Evolutionary conservation across 1,140 invertebrate genomes (phyloP), one percentile per base, ranked within the genome.

Genomic region (Patella vulgata): DNA sequence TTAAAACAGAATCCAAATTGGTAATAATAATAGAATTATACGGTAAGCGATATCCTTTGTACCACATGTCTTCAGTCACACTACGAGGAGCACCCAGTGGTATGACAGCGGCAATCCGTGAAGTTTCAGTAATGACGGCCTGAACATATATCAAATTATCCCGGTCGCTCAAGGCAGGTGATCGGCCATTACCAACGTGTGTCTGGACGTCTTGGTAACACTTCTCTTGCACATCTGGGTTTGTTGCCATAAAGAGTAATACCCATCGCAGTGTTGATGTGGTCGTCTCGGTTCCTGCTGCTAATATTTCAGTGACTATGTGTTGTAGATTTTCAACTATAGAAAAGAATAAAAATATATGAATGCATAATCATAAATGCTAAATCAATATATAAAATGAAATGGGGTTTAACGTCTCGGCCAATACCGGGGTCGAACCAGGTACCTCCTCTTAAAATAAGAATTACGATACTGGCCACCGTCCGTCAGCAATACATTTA

Each of bases 271-370:
- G 78, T 0, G 94, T 93, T 0, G 91, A 90, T 28, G 93, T 83
- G 0, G 93, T 92, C 0, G 95, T 97, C 76, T 97, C 95, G 17
- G 92, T 88, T 0, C 93, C 93, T 25, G 94, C 94, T 0, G 93
- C 92, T 74, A 94, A 94, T 59, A 97, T 85, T 83, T 97, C 95
- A 25, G 54, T 21, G 8, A 80, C 63, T 14, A 59, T 50, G 14
- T 23, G 19, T 12, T 43, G 30, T 21, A 77, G 53, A 25, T 75
- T 62, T 21, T 66, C 62, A 12, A 70, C 74, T 77, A 62, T 27
- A 61, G 54, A 48, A 52, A 31, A 36, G 21, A 39, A n/a, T 36
- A 8, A 36, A 36, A 36, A 36, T 8, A 36, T 36, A 36, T 36
- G 14, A 36, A 14, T 5, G 33, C 14, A n/a, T n/a, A n/a, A n/a